Evolutionary conservation across 2,113 vertebrate species (phyloP), one percentile per base, ranked within the genome.

Genomic region (Rhinolophus ferrumequinum): DNA sequence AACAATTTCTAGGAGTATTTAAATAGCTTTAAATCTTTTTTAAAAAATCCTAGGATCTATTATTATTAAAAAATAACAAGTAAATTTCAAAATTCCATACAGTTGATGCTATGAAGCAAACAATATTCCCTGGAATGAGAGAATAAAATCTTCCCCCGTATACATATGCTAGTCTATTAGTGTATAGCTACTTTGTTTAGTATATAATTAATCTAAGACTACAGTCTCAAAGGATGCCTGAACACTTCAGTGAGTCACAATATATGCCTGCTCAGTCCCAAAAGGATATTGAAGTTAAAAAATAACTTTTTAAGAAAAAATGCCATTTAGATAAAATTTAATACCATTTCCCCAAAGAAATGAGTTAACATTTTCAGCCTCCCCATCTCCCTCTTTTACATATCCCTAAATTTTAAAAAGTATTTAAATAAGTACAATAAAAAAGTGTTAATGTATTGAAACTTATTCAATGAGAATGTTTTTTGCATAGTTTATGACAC

Each of bases 221-320:
- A 73, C 6, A 5, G 10, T 66, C 72, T 90, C 77, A 95, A 90
- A 93, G 38, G 35, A 75, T 26, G 5, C 13, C 47, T 76, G 30
- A 72, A 89, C 38, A 89, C 44, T 97, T 84, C 21, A 83, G 22
- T 22, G 60, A 56, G 75, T 30, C 91, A 88, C 21, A 83, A 28
- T 79, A 6, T 66, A 22, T 18, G 77, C 44, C 44, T 93, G 44
- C n/a, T 94, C 64, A 88, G 70, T 87, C 52, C 28, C 28, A 26
- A 95, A 95, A 93, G 24, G n/a, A 41, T 72, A 70, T 84, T 91
- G 85, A 90, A 54, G 14, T 95, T 90, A 72, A 90, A 97, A 93
- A 90, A 18, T 22, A 62, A 5, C 38, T 76, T 94, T 84, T 88
- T 14, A 79, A 82, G 47, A 92, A 93, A 95, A 90, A 96, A 80